These are phyloP conservation scores for Saturnia japonica DNA, from an alignment of 2,888 invertebrate species.

Conservation along the genomic window DNA sequence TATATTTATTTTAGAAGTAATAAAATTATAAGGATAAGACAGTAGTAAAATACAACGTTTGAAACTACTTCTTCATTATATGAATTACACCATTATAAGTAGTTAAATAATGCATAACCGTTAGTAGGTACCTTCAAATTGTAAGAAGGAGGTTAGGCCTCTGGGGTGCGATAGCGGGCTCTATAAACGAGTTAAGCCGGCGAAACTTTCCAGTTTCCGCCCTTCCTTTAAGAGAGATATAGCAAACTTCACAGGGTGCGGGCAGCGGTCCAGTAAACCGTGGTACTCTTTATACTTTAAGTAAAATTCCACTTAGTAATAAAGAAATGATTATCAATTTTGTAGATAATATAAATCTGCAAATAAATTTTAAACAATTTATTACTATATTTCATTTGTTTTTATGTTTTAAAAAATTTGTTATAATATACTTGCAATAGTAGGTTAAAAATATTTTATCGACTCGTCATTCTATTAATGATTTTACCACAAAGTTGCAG, in stretches of 20 bases:
- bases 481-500: not conserved
- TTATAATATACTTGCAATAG: no score
- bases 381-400: no score
- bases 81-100: conserved; percentile 24
- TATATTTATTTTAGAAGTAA: no score
- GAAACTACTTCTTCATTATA: conserved; percentile 7
- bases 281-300: conserved; percentile 36
- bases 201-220: conserved; percentile 57
- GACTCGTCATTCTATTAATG: not conserved
- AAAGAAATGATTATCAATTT: conserved; percentile 30
- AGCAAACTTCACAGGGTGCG: conserved; percentile 38
- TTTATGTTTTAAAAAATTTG: no score
- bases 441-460: not conserved
- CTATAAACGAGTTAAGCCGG: conserved; percentile 60
- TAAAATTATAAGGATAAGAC: not conserved
- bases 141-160: conserved; percentile 60
- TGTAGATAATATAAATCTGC: not conserved
- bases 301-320: conserved; percentile 29
- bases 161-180: conserved; percentile 59
- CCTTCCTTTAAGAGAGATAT: conserved; percentile 57
- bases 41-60: not conserved
- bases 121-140: conserved; percentile 41
- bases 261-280: conserved; percentile 42
- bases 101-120: conserved; percentile 29
- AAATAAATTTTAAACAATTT: no score